These are phyloP conservation scores for Enteromius thamalakanensis DNA, from an alignment of 2,797 vertebrate genomes.

Conservation along the genomic window DNA sequence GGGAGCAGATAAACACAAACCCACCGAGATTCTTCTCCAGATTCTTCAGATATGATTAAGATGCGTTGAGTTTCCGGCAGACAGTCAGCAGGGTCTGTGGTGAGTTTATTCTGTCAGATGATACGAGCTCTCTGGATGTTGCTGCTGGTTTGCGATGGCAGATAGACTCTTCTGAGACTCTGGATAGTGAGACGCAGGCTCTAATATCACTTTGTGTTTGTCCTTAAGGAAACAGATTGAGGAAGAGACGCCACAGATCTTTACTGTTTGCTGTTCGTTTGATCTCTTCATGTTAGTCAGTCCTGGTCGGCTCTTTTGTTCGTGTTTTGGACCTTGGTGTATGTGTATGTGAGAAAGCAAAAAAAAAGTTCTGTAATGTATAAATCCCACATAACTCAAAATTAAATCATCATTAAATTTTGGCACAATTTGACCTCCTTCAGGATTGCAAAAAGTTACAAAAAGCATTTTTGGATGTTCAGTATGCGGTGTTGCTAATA, in stretches of 20 bases:
- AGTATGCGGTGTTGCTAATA: too few species aligned
- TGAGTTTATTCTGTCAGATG: neutral
- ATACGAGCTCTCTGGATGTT: neutral
- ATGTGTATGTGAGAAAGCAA: too few species aligned
- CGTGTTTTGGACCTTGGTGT: neutral
- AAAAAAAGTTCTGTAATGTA: too few species aligned
- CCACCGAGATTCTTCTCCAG: neutral
- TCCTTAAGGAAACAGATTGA: neutral
- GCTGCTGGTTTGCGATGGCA: neutral
- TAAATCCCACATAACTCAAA: neutral
- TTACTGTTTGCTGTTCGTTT: neutral
- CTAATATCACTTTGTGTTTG: neutral
- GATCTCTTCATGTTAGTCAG: neutral
- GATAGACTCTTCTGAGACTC: constrained; percentile 29
- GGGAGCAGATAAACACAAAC: neutral
- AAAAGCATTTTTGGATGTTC: too few species aligned
- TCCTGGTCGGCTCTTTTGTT: too few species aligned
- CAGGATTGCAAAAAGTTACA: too few species aligned
- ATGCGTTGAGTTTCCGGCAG: neutral
- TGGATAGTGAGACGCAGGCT: constrained; percentile 22
- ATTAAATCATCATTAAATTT: too few species aligned
- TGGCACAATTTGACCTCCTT: too few species aligned
- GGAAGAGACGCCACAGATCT: neutral
- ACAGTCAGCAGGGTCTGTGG: neutral
- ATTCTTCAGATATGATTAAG: neutral